Evolutionary conservation across 23 tunicate species (phyloP).

Genomic region (Botrylloides violaceus): DNA sequence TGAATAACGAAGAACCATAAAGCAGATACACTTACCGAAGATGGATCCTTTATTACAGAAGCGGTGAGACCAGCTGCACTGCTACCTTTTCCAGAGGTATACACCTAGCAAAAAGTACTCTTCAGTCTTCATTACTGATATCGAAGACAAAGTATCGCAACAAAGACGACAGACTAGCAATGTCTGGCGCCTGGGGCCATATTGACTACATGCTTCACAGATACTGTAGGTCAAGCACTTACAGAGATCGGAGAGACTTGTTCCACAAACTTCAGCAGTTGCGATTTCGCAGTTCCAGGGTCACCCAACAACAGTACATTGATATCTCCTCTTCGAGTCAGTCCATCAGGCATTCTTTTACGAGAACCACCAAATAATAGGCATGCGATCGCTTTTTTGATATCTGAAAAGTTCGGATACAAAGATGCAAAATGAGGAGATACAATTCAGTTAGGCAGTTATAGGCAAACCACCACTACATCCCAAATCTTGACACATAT

Average conservation of each 20-base stretch:
- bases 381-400: conserved; percentile 87
- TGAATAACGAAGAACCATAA: not conserved
- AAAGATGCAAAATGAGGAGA: not conserved
- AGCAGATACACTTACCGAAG: not conserved
- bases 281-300: conserved; percentile 99
- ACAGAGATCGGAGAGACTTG: conserved; percentile 88
- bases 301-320: conserved; percentile 87
- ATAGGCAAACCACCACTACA: not conserved
- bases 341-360: conserved; percentile 94
- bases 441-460: not conserved
- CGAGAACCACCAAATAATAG: conserved; percentile 96
- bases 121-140: not conserved
- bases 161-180: not conserved
- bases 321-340: conserved; percentile 94
- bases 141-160: not conserved
- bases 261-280: conserved; percentile 94
- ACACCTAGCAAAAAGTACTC: conserved; percentile 23
- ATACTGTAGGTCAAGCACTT: not conserved
- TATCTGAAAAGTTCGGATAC: too few species aligned
- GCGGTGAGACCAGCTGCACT: conserved; percentile 99
- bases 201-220: not conserved
- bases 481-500: not conserved
- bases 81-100: conserved; percentile 99
- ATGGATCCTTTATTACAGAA: conserved; percentile 93
- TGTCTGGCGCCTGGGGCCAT: not conserved